Percentiles rank a stretch among this genome's conserved stretches.
phyloP scores from a whole-genome alignment of 23 tunicate species.

The Trididemnum clinides region DNA sequence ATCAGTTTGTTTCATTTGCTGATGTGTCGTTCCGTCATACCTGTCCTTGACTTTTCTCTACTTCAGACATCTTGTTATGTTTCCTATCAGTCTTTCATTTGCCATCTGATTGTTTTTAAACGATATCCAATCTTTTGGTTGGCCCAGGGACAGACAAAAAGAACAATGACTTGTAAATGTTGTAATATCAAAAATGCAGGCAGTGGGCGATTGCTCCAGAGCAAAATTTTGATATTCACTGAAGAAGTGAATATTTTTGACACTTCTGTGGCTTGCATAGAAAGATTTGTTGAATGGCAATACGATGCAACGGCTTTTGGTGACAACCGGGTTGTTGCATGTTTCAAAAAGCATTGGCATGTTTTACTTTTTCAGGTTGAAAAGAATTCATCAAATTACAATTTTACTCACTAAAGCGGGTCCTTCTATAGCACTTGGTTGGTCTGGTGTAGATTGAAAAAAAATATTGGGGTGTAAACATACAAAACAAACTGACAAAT shows the following conservation, averaged over 20 bases:
- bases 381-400: neutral
- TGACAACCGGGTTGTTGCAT: neutral
- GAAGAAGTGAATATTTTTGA: neutral
- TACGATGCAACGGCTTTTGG: neutral
- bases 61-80: neutral
- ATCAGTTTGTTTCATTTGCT: constrained; percentile 2
- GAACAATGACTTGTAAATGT: constrained; percentile 8
- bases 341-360: constrained; percentile 9
- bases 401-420: too few relatives aligned
- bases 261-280: neutral
- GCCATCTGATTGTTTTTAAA: constrained; percentile 2
- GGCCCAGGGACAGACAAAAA: neutral
- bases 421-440: neutral
- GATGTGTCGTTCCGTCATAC: neutral
- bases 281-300: neutral
- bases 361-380: neutral
- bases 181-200: neutral
- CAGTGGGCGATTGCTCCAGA: constrained; percentile 9
- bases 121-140: constrained; percentile 1
- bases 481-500: neutral
- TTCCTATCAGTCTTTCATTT: constrained; percentile 10
- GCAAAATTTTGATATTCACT: neutral
- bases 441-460: neutral
- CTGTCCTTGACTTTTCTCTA: neutral
- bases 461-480: too few relatives aligned